phyloP scores from a whole-genome alignment of 2,888 invertebrate species.

The Synanthedon myopaeformis region DNA sequence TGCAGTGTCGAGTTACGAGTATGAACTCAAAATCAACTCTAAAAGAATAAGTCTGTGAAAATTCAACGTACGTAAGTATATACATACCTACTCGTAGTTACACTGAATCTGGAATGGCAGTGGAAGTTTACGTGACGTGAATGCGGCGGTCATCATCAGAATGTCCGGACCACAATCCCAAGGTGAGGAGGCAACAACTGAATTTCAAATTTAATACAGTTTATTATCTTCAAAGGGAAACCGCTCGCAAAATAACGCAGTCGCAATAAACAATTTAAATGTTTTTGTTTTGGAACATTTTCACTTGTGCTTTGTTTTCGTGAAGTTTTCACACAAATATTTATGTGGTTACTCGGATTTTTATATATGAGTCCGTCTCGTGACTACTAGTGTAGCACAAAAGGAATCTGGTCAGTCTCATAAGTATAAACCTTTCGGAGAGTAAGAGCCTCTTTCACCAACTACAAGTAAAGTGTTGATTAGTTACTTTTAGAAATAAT shows the following conservation, averaged over 20 bases:
- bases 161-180: slow-evolving; percentile 46
- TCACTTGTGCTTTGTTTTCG: neutral
- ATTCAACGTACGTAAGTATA: neutral
- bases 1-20: too few species aligned
- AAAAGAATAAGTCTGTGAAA: neutral
- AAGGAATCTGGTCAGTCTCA: too few species aligned
- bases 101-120: slow-evolving; percentile 43
- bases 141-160: slow-evolving; percentile 26
- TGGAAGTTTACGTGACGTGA: slow-evolving; percentile 43
- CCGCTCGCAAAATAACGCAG: slow-evolving; percentile 9
- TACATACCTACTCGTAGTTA: neutral
- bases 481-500: too few species aligned
- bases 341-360: too few species aligned
- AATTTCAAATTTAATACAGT: slow-evolving; percentile 42
- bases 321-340: too few species aligned
- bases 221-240: slow-evolving; percentile 21
- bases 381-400: too few species aligned
- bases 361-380: too few species aligned
- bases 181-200: slow-evolving; percentile 28
- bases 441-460: too few species aligned
- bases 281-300: neutral
- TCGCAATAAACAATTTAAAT: neutral
- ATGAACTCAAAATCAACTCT: too few species aligned
- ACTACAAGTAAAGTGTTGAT: too few species aligned
- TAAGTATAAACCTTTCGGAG: too few species aligned